A percentile compares a stretch with the other conserved stretches of the same genome.
phyloP scores from a whole-genome alignment of 2,113 vertebrate genomes.

The Equus przewalskii region DNA sequence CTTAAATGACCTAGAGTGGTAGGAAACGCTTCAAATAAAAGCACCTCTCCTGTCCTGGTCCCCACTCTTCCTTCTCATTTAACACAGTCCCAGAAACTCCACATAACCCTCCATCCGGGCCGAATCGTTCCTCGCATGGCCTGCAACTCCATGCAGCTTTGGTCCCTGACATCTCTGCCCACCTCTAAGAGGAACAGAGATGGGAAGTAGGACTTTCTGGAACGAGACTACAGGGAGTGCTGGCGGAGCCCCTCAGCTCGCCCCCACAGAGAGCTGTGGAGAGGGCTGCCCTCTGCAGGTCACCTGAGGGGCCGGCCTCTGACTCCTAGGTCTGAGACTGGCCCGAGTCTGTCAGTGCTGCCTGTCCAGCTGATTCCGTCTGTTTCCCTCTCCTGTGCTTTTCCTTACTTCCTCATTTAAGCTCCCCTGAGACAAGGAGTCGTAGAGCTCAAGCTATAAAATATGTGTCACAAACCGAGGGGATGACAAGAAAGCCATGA shows the following conservation, averaged over 20 bases:
- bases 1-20: neutral
- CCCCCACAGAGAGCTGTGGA: neutral
- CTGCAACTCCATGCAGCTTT: neutral
- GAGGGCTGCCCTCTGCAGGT: slow-evolving; percentile 50
- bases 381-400: neutral
- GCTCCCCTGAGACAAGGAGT: neutral
- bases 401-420: neutral
- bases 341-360: neutral
- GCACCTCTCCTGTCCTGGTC: neutral
- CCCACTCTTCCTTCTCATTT: neutral
- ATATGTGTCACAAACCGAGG: neutral
- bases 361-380: neutral
- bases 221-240: neutral
- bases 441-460: neutral
- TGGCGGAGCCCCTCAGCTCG: neutral
- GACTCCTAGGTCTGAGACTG: neutral
- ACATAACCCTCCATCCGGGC: neutral
- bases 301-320: neutral
- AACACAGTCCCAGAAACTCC: neutral
- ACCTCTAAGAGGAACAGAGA: neutral
- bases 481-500: neutral
- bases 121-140: neutral
- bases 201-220: neutral
- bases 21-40: neutral
- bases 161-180: neutral